Evolutionary conservation across 2,888 invertebrate genomes (phyloP).

Genomic region (Synanthedon formicaeformis): DNA sequence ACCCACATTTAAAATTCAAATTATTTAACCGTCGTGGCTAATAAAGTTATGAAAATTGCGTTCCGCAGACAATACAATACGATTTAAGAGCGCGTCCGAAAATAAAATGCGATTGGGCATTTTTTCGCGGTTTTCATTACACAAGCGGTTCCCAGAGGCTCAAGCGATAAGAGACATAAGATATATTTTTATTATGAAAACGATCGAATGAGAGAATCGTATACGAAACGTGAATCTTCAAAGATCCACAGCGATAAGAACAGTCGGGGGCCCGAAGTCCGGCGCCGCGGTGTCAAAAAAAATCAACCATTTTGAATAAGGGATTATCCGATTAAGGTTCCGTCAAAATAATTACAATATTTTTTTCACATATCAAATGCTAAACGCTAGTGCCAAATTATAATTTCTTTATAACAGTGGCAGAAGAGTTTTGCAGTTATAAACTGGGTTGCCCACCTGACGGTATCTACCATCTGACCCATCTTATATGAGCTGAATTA

Average conservation of each 20-base stretch:
- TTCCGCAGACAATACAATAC: not conserved
- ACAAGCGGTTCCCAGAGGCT: slow-evolving; percentile 10
- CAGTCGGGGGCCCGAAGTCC: slow-evolving; percentile 24
- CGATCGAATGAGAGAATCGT: slow-evolving; percentile 14
- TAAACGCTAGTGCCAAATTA: too few relatives aligned
- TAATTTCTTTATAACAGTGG: too few relatives aligned
- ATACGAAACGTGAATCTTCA: slow-evolving; percentile 25
- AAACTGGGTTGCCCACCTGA: too few relatives aligned
- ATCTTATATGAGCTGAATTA: too few relatives aligned
- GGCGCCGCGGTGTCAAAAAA: slow-evolving; percentile 44
- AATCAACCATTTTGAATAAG: slow-evolving; percentile 9
- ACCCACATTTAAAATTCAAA: not conserved
- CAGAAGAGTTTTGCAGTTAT: too few relatives aligned
- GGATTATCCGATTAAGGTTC: too few relatives aligned
- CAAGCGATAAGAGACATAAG: slow-evolving; percentile 17
- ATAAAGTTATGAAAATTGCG: not conserved
- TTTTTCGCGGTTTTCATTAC: slow-evolving; percentile 12
- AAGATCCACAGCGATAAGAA: slow-evolving; percentile 33
- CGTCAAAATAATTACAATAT: too few relatives aligned
- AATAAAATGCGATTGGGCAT: slow-evolving; percentile 8
- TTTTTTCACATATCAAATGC: too few relatives aligned
- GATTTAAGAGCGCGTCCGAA: slow-evolving; percentile 5
- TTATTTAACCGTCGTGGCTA: not conserved
- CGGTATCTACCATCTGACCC: too few relatives aligned
- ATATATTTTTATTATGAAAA: slow-evolving; percentile 30